Base-by-base conservation (phyloP, 2,113 vertebrate genomes). In the Chaetodon auriga region DNA sequence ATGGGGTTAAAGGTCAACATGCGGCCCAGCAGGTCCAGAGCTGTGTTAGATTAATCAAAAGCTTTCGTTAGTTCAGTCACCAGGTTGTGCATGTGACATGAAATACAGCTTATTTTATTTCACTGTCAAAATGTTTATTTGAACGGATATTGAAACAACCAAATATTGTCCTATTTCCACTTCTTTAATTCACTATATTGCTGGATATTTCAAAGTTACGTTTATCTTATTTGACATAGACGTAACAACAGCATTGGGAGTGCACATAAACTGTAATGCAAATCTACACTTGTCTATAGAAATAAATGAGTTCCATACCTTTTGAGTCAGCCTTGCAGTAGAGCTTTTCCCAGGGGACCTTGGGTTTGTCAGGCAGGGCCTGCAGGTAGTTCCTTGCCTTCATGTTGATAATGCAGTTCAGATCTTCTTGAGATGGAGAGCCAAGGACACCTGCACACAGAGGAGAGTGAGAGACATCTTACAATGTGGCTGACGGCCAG, bases 1-100 rank as follows among this genome's bases (percentile, higher is more conserved):
- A 95, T 95, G 80, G 97, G 97, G 93, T 97, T 97, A 88, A 97
- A 97, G 89, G 97, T 97, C 92, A 97, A 92, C 97, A 97, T 97
- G 87, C 96, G 95, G 78, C 96, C 96, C 89, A 97, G 92, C 84
- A 97, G 94, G 91, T 97, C 97, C 86, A 97, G 93, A 85, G 97
- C 97, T 97, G 94, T 15, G 1, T 16, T 13, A 55, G 30, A 90
- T 54, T 8, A 36, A 78, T 3, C 2, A 45, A 69, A 8, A 80
- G 41, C 21, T 23, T 61, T 1, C 11, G 14, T 90, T 64, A 83
- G 70, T 53, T 49, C 5, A 55, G 12, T 58, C 3, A 14, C 1
- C 25, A 65, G 53, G 18, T 18, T 49, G 48, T 70, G 19, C 12
- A 55, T 30, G 18, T 5, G 15, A 68, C 11, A 60, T 46, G 9